Percentiles rank a stretch among this genome's conserved stretches.
These are phyloP conservation scores for Cyprinus carpio DNA, from an alignment of 2,113 vertebrate species.

Conservation along the genomic window DNA sequence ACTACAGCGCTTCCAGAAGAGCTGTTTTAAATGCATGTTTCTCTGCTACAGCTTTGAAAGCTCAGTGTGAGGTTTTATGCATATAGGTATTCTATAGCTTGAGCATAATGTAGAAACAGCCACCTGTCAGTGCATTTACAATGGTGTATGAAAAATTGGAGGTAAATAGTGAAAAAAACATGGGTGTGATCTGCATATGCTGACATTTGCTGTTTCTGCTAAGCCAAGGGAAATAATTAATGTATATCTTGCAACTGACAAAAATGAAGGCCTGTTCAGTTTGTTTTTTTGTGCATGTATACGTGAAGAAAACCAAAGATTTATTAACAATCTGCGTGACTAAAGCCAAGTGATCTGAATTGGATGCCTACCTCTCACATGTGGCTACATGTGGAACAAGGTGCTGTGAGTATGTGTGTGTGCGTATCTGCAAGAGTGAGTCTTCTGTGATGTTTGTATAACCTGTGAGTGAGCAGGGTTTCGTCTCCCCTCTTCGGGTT, in stretches of 20 bases:
- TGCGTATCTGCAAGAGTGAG: background rate
- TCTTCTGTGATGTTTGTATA: conserved; percentile 3
- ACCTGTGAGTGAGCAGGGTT: background rate
- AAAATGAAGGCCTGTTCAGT: conserved; percentile 7
- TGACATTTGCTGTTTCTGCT: conserved; percentile 24
- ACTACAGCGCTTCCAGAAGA: background rate
- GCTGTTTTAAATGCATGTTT: background rate
- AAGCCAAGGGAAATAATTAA: conserved; percentile 9
- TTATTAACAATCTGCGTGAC: conserved; percentile 54
- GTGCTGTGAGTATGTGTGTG: background rate
- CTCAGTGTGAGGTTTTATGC: background rate
- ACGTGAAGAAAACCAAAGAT: conserved; percentile 48
- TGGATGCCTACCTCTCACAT: conserved; percentile 24
- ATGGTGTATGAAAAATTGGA: background rate
- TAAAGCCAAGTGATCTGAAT: background rate
- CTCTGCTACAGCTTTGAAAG: background rate
- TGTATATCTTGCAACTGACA: background rate
- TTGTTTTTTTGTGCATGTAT: conserved; percentile 44
- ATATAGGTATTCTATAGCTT: background rate
- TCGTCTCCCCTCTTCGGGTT: background rate
- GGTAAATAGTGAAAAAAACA: background rate
- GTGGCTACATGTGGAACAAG: conserved; percentile 21
- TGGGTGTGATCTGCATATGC: conserved; percentile 40
- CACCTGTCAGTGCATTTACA: conserved; percentile 15
- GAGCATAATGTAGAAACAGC: background rate